Conservation (phyloP, 2,113 vertebrate species). For the Carlito syrichta region DNA sequence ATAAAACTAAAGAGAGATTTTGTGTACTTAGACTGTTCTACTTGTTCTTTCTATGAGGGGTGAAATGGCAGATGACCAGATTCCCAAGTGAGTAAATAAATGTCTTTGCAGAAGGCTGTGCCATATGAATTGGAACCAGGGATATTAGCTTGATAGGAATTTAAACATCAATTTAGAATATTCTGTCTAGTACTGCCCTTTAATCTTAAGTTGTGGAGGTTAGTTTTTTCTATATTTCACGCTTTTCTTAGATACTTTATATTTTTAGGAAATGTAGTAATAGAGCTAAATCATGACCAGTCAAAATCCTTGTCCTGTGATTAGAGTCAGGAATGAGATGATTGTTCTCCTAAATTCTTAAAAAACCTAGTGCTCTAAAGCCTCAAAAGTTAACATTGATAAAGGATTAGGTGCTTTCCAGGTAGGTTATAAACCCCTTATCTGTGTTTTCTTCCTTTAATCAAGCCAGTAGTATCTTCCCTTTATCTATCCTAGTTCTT, state of each 20-base stretch:
- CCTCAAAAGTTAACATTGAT: neutral
- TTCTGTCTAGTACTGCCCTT: neutral
- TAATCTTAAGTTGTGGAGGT: neutral
- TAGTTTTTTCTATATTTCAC: neutral
- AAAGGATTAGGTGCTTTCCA: conserved; percentile 19
- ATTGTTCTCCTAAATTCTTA: conserved; percentile 19
- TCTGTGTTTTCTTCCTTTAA: neutral
- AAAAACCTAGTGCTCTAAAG: neutral
- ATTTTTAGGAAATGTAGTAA: conserved; percentile 37
- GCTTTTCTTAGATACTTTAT: neutral
- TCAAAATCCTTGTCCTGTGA: neutral
- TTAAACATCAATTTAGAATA: neutral
- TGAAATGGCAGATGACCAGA: conserved; percentile 57
- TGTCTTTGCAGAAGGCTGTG: neutral
- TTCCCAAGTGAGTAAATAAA: conserved; percentile 55
- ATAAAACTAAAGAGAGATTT: conserved; percentile 53
- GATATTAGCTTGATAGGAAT: neutral
- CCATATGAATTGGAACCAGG: neutral
- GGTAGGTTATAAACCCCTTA: neutral
- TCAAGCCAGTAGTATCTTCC: neutral
- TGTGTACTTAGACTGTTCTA: conserved; percentile 48
- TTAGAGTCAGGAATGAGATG: conserved; percentile 22
- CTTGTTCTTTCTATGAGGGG: conserved; percentile 40
- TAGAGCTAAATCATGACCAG: neutral
- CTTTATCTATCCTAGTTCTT: neutral